Conservation (phyloP, 2,888 invertebrate genomes). For the Artemia sinica region DNA sequence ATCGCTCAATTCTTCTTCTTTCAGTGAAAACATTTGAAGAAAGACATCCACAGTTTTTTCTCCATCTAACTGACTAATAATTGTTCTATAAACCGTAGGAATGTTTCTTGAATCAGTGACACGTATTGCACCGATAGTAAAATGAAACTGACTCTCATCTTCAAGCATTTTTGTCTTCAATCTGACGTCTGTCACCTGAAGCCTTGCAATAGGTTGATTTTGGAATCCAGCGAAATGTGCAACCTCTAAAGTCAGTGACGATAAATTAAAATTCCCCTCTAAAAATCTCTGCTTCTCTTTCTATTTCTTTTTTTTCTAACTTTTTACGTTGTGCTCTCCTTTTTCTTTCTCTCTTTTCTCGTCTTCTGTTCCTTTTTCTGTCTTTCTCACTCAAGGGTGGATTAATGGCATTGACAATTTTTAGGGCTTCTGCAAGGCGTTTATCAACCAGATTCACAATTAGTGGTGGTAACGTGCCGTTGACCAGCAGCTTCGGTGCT, state of each 20-base stretch:
- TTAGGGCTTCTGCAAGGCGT: background rate
- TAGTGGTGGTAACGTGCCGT: background rate
- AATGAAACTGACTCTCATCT: conserved; percentile 2
- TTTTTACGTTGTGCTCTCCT: background rate
- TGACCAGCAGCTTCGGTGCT: background rate
- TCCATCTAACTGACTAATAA: background rate
- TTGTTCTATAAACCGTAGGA: background rate
- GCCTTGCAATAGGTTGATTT: background rate
- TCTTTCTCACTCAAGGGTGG: background rate
- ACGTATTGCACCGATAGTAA: background rate
- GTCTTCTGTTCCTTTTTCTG: background rate
- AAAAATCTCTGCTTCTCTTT: background rate
- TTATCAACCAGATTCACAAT: background rate
- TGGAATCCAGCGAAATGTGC: background rate
- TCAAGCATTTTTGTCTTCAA: background rate
- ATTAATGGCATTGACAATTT: background rate
- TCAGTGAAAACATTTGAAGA: background rate
- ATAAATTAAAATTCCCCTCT: background rate
- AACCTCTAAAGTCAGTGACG: background rate
- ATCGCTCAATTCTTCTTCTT: background rate
- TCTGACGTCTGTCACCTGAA: background rate
- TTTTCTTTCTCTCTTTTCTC: background rate
- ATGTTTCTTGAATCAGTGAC: background rate
- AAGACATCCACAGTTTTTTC: background rate
- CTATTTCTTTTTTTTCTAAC: background rate